Base-by-base conservation (phyloP, 2,888 invertebrate species). In the Empis stercorea region DNA sequence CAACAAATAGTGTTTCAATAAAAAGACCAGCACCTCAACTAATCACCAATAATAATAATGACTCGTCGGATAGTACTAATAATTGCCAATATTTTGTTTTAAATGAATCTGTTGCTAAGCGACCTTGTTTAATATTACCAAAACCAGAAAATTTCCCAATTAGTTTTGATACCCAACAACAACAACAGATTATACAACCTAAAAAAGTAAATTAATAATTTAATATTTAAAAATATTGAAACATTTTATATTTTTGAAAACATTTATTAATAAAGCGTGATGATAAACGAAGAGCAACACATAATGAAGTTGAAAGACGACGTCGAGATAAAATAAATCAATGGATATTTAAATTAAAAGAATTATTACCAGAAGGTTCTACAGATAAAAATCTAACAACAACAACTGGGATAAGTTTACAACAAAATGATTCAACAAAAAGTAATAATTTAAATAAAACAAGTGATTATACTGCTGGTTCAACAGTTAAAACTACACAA, bases 241-340 rank as follows among this genome's bases (percentile, higher is more conserved):
- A 7, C 7, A 27, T 7, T 27, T 27, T 27, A 27, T 27, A 7
- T 6, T 5, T 20, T 20, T 20, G 20, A 4, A 20, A 20, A 3
- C 20, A 5, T 34, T 34, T 34, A n/a, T 34, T 34, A n/a, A 42
- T 47, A 17, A 40, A 84, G 82, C 79, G 89, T 50, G 92, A 93
- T 60, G 92, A 93, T 60, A 80, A 87, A 61, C 74, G 93, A 55
- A 75, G 94, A 63, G 91, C 89, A 4, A 94, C 92, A 16, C 94
- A 95, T 66, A 95, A 95, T 64, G 94, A 94, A 74, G 94, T 96
- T 2, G 95, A 96, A 67, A 77, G 95, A 57, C 73, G 95, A 52
- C 75, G 96, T 41, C 73, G 96, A 56, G 94, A 95, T 63, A 96
- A 95, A 75, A 96, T 96, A 53, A 96, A 96, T 67, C 89, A 84